phyloP scores from a whole-genome alignment of 2,888 invertebrate genomes.

The Caenorhabditis panamensis region DNA sequence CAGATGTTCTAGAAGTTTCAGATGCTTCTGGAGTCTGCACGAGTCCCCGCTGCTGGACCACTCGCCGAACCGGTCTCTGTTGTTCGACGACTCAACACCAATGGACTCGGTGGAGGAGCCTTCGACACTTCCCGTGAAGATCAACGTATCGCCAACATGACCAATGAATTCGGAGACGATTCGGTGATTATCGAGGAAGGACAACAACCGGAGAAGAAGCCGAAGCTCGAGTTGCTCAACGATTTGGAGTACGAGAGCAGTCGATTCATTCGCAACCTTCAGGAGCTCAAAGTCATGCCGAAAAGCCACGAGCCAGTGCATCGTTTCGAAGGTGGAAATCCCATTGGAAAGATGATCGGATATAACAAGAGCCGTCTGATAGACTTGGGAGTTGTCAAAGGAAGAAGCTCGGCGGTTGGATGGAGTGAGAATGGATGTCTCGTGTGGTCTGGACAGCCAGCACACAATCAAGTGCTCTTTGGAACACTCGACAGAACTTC shows the following conservation, averaged over 20 bases:
- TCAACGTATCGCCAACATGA: slow-evolving; percentile 1
- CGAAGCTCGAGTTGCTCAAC: slow-evolving; percentile 61
- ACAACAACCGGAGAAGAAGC: slow-evolving; percentile 66
- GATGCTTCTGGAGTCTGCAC: slow-evolving; percentile 29
- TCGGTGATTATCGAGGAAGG: slow-evolving; percentile 31
- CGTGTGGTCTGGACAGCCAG: slow-evolving; percentile 48
- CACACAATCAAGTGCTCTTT: slow-evolving; percentile 40
- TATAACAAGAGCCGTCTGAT: slow-evolving; percentile 51
- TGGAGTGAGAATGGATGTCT: slow-evolving; percentile 62
- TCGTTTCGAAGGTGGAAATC: slow-evolving; percentile 60
- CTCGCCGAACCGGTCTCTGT: background rate
- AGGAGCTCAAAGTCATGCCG: slow-evolving; percentile 54
- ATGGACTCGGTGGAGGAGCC: slow-evolving; percentile 38
- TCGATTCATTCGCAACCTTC: slow-evolving; percentile 34
- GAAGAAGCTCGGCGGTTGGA: slow-evolving; percentile 58
- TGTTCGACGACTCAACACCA: slow-evolving; percentile 12
- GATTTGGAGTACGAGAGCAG: slow-evolving; percentile 58
- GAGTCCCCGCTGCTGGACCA: slow-evolving; percentile 26
- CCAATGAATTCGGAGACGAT: slow-evolving; percentile 15
- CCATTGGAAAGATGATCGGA: slow-evolving; percentile 31
- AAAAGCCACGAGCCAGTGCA: slow-evolving; percentile 30
- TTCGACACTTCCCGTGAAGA: slow-evolving; percentile 9
- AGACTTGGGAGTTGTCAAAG: slow-evolving; percentile 58
- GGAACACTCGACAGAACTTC: slow-evolving; percentile 47
- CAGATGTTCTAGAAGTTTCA: slow-evolving; percentile 2